Evolutionary conservation across 1,140 invertebrate species (phyloP).

Genomic region (Drosophila simulans): DNA sequence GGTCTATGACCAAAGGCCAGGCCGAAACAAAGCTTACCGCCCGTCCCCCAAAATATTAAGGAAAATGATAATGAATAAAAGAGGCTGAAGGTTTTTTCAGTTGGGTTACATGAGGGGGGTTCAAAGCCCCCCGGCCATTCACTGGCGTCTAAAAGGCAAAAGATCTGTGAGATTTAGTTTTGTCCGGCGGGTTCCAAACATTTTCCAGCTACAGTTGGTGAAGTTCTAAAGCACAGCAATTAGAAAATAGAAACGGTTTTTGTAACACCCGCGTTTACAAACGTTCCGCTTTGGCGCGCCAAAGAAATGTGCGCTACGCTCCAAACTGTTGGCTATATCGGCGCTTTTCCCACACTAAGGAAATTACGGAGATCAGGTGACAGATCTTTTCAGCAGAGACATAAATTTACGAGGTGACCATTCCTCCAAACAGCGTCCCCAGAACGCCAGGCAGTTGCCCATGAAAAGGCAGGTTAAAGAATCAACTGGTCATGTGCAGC

Average conservation of each 20-base stretch:
- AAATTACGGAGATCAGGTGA: background rate
- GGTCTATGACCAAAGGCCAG: constrained; percentile 71
- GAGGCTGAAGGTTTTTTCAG: too few species aligned
- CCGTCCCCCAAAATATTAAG: background rate
- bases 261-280: background rate
- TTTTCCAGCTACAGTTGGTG: too few species aligned
- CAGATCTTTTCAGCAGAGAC: background rate
- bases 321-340: constrained; percentile 3
- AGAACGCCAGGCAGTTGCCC: too few species aligned
- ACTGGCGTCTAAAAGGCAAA: constrained; percentile 19
- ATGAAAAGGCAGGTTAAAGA: too few species aligned
- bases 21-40: constrained; percentile 58
- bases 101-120: background rate
- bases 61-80: too few species aligned
- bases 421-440: too few species aligned
- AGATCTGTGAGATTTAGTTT: constrained; percentile 35
- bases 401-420: too few species aligned
- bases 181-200: background rate
- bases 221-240: too few species aligned
- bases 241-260: too few species aligned
- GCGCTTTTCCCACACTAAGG: background rate
- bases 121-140: constrained; percentile 38
- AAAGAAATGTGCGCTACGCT: constrained; percentile 34
- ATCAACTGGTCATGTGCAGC: too few species aligned
- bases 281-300: constrained; percentile 60